Evolutionary conservation across 1,140 invertebrate genomes (phyloP).

Genomic region (Neodiprion pinetum): DNA sequence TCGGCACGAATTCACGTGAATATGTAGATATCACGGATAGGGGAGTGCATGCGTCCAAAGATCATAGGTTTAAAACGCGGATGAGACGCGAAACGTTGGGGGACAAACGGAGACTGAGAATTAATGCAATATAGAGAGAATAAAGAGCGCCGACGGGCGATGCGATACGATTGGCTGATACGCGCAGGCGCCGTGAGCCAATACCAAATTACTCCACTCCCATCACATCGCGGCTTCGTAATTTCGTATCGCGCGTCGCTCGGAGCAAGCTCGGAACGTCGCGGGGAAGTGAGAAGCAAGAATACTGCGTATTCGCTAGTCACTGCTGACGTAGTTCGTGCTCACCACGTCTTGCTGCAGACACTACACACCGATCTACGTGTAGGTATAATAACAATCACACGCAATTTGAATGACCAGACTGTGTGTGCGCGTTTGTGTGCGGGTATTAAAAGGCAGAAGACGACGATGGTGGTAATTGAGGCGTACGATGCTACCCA

Average conservation of each 20-base stretch:
- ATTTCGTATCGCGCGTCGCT: background rate
- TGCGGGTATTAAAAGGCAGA: background rate
- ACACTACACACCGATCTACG: too few relatives aligned
- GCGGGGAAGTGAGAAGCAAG: background rate
- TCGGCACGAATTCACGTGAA: too few relatives aligned
- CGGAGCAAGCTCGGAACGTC: background rate
- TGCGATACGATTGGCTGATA: background rate
- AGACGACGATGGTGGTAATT: background rate
- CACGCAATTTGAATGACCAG: too few relatives aligned
- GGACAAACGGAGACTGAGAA: background rate
- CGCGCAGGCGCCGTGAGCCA: background rate
- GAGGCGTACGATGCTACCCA: background rate
- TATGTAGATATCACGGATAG: too few relatives aligned
- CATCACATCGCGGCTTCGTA: background rate
- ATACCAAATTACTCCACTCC: background rate
- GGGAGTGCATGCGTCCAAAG: too few relatives aligned
- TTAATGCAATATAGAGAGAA: background rate
- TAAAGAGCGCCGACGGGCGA: background rate
- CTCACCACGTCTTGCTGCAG: background rate
- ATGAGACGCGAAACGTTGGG: background rate
- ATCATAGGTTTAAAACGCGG: too few relatives aligned
- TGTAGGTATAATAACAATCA: too few relatives aligned
- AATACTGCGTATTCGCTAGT: background rate
- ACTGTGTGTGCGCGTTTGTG: background rate
- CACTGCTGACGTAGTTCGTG: slow-evolving; percentile 6